Evolutionary conservation across 2,797 vertebrate genomes (phyloP), one percentile per base, ranked within the genome.

Genomic region (Poecilia picta): DNA sequence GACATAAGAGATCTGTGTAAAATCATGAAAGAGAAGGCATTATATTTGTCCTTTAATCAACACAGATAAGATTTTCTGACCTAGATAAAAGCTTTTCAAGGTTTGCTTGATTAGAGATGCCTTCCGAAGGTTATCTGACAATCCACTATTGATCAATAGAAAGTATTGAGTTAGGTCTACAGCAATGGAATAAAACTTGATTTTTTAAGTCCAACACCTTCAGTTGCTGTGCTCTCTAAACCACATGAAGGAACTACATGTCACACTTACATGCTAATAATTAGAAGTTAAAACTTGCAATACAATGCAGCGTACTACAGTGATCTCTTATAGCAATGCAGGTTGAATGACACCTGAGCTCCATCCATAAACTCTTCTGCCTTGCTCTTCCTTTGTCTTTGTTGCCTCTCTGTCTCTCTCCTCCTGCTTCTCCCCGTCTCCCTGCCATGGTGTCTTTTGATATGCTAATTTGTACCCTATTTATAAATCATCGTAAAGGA

Each of bases 401-500:
- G 85, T 76, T 74, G 47, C 81, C 57, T 84, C 55, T 53, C 4
- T 11, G 53, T 66, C 53, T 47, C 49, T 46, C 59, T 39, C 41
- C 73, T 46, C 51, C 73, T 73, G n/a, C 45, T 18, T 76, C 25
- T 70, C 53, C 72, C 49, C 45, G 46, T 72, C 46, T 87, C 74
- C 3, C 73, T 71, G 72, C 84, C 70, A 79, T 49, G 0, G 71
- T 72, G 71, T 84, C 88, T 89, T 91, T 91, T 88, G 89, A 92
- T 88, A 91, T 91, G 90, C 79, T 86, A 91, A 93, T 78, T 80
- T 89, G 77, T 45, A 4, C 66, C 76, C 89, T 92, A 93, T 91
- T 91, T 91, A 90, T 92, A 89, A 85, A 89, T 83, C 83, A 73
- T 41, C 74, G 75, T 53, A 76, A 80, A 85, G 82, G 77, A 85